Evolutionary conservation across 2,888 invertebrate genomes (phyloP), one percentile per base, ranked within the genome.

Genomic region (Drosophila flavopinicola): DNA sequence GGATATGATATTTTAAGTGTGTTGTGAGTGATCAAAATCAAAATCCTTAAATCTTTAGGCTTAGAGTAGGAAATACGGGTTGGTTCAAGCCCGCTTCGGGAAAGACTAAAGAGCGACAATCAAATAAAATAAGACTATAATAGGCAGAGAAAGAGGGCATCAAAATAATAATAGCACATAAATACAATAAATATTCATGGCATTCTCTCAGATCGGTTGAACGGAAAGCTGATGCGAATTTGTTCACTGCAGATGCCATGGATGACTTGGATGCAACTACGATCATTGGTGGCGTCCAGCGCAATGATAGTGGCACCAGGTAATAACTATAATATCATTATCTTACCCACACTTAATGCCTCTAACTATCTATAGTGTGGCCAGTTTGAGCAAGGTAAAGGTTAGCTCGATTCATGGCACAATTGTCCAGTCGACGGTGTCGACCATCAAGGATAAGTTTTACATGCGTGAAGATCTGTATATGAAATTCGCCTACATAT

Each of bases 241-340:
- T 85, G 3, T 83, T 83, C 25, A 75, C 76, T 0, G 9, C 25
- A 0, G 65, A 53, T 23, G 83, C 87, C 7, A 23, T 87, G 25
- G 37, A 67, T 0, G 78, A 87, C 13, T 38, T 85, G 15, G 25
- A 49, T 2, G 57, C 53, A 4, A 3, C 7, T 1, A 82, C 73
- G 1, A 65, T 83, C 9, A 23, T 82, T 4, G 85, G 85, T 0
- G 85, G 78, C 1, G 15, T 78, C 1, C 78, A 73, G 0, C 10
- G 2, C n/a, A 37, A 33, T 15, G 68, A 64, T 6, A 82, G 85
- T 20, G 39, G 54, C 3, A 39, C 60, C 7, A 83, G 83, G 78
- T 78, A 49, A 10, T 45, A 9, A 3, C 6, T 3, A 3, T 11
- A 7, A n/a, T n/a, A n/a, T n/a, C n/a, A n/a, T n/a, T 6, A 2